Conservation (phyloP, 2,113 vertebrate genomes). For the Puma concolor region DNA sequence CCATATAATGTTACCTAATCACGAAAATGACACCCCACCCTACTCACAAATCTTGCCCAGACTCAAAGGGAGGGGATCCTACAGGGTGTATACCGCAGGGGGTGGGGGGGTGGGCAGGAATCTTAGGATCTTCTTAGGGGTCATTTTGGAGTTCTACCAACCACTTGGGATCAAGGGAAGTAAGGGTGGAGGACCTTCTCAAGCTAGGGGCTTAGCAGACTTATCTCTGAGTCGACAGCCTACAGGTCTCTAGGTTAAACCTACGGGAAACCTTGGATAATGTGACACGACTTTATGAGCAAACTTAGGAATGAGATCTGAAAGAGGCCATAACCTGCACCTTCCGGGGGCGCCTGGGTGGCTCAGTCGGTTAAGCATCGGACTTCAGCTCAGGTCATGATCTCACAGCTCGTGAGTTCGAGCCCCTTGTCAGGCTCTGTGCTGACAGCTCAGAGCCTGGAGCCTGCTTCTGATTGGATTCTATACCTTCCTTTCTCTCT, state of each 20-base stretch:
- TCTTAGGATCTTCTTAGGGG: not conserved
- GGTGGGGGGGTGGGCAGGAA: too few relatives aligned
- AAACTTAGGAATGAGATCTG: not conserved
- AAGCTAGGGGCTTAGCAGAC: not conserved
- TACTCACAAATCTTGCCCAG: not conserved
- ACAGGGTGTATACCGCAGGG: too few relatives aligned
- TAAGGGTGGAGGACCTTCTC: not conserved
- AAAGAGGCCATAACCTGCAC: too few relatives aligned
- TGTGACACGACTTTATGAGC: not conserved
- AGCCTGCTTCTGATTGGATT: too few relatives aligned
- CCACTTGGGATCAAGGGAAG: too few relatives aligned
- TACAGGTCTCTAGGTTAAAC: not conserved
- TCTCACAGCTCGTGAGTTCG: too few relatives aligned
- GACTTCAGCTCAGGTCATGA: too few relatives aligned
- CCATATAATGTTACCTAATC: not conserved
- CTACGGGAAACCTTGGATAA: not conserved
- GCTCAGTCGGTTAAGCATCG: too few relatives aligned
- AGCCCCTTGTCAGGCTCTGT: too few relatives aligned
- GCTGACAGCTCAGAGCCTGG: too few relatives aligned
- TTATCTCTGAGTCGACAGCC: not conserved
- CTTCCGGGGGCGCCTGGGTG: too few relatives aligned
- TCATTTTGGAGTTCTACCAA: not conserved
- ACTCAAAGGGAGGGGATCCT: not conserved
- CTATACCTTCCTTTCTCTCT: too few relatives aligned
- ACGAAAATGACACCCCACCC: rapidly evolving